Evolutionary conservation across 1,140 invertebrate species (phyloP), one percentile per base, ranked within the genome.

Genomic region (Saccostrea glomerata): DNA sequence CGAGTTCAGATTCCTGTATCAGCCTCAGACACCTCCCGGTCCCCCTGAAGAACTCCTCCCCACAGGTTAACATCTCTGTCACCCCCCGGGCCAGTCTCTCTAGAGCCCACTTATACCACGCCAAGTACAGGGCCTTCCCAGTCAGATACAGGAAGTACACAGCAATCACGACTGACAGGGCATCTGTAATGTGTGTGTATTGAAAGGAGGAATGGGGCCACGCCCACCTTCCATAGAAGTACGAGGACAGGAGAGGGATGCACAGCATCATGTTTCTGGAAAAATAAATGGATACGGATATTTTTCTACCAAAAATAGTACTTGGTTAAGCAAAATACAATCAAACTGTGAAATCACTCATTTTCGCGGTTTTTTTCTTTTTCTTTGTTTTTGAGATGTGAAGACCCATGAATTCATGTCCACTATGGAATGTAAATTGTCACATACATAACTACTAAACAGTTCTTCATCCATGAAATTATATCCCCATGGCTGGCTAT

Each of bases 1-100:
- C 89, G 20, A 91, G 84, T 82, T 91, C 90, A 15, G 87, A 70
- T 77, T 91, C 90, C 77, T 91, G 90, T 23, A 91, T 89, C 17
- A 91, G 73, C 13, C 89, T 77, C 25, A 91, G 54, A 56, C 87
- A 86, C 85, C 89, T 88, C 40, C 63, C 20, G 0, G 70, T 82
- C 20, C 70, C 47, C n/a, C 55, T 84, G n/a, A 89, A 36, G 36
- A 90, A 58, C 12, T 36, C 36, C 58, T 90, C 89, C 23, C 84
- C 84, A 3, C 13, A 56, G 7, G 25, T 63, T 47, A 90, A 82
- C 86, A 82, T 63, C 23, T 77, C 17, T 0, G 58, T 15, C 4
- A 90, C 47, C 17, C 56, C 30, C 30, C 84, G 3, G 25, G 56
- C 70, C 36, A 20, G 20, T 5, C 47, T 30, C 47, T 86, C 85